Evolutionary conservation across 2,797 vertebrate species (phyloP), one percentile per base, ranked within the genome.

Genomic region (Chaetodon trifasciatus): DNA sequence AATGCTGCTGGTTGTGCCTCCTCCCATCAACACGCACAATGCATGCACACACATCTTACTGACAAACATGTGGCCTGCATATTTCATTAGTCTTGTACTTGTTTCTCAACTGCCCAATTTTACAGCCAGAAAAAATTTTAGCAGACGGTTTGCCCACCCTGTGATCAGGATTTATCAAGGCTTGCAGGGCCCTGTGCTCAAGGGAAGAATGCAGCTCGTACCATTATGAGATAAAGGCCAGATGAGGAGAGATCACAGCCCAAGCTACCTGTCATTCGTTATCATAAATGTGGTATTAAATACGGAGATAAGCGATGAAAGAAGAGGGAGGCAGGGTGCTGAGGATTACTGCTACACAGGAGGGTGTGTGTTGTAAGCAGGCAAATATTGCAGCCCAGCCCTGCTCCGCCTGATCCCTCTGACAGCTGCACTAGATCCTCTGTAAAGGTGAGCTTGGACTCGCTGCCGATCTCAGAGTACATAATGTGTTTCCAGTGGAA

Each of bases 251-350:
- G 58, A 79, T 88, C 65, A 32, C 85, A 79, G 88, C 84, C 80
- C 87, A 47, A 86, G 89, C 85, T 93, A 93, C 90, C 93, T 93
- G 91, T 94, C 93, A 93, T 91, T 64, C 55, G 86, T 93, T 93
- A 95, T 94, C 94, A 93, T 93, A 92, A 94, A 93, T 89, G 91
- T 44, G 81, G 86, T 92, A 93, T 94, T 94, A 94, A 95, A 93
- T 81, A 83, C 74, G 88, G 74, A 93, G 93, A 95, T 95, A 95
- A 95, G 94, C 86, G 77, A 88, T 92, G 90, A 92, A 88, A 94
- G 88, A 87, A 86, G 86, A 85, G 87, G 90, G 90, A 94, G 90
- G 88, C 79, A 90, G 73, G 83, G 87, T 87, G 90, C 83, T 70
- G 87, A 87, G 89, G 85, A 88, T 92, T 90, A 88, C 80, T 74